Base-by-base conservation (phyloP, 2,888 invertebrate species). In the Aspidiotus destructor region DNA sequence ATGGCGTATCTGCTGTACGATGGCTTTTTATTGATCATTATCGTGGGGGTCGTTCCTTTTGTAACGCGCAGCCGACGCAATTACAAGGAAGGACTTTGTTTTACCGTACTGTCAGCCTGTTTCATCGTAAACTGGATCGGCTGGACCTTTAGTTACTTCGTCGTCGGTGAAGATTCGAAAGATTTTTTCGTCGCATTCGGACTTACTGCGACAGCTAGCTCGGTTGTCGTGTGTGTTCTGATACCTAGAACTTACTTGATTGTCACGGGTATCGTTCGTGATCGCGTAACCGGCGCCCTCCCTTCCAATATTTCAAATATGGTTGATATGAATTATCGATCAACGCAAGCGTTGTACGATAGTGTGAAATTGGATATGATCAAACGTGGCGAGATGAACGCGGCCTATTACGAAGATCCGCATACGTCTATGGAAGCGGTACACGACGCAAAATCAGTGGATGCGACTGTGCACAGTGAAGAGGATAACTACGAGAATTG, bases 211-310 rank as follows among this genome's bases (percentile, higher is more conserved):
- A 85, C 85, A 0, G 85, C 84, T 0, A 84, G 84, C 74, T 79
- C 82, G 1, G 80, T 86, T 54, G 76, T 87, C 41, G 79, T 84
- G 8, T 81, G 83, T 0, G 80, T 87, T n/a, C 82, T 87, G 72
- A 83, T 86, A 74, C 86, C 87, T 0, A 79, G 86, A 63, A 85
- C 85, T 0, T 87, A 86, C 73, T 79, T 85, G 69, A 86, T 87
- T 80, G 82, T 84, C 7, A 81, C 83, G 2, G 82, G 85, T 41
- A 80, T 84, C 40, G 82, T 84, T 28, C 79, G 84, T 17, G 83
- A 84, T 57, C 82, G 84, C 72, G 72, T 77, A n/a, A 75, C 76
- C 13, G 74, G 75, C 64, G 75, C 75, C 11, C 71, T 77, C 61
- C 76, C 76, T 1, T 71, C 73, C 28, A 60, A 40, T 60, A 70